Conservation (phyloP, 2,888 invertebrate genomes). For the Tanypteryx hageni region DNA sequence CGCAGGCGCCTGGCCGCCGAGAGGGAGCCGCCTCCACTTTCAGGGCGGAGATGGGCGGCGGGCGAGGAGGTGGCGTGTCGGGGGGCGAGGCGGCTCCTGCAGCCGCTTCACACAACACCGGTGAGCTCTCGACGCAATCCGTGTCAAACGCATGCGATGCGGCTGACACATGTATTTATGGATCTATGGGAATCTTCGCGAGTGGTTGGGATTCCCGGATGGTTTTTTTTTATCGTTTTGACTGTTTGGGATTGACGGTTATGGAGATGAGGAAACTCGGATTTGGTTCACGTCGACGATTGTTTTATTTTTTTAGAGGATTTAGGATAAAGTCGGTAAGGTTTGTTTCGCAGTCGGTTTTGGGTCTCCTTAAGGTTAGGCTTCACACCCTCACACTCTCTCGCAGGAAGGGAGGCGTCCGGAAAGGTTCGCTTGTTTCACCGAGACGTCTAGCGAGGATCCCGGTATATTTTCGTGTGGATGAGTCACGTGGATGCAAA, state of each 20-base stretch:
- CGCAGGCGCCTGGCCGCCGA: background rate
- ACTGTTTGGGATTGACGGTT: background rate
- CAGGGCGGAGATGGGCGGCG: background rate
- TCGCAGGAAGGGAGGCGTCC: no score
- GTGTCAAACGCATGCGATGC: background rate
- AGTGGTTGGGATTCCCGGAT: background rate
- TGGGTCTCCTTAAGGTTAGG: no score
- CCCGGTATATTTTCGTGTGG: no score
- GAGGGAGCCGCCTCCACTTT: background rate
- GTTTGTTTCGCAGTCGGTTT: no score
- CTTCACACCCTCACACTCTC: no score
- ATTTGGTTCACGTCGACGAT: background rate
- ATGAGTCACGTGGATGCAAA: no score
- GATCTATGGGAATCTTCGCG: background rate
- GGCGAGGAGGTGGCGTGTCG: background rate
- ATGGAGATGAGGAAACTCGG: background rate
- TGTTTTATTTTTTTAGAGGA: no score
- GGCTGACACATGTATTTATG: background rate
- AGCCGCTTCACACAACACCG: constrained; percentile 3
- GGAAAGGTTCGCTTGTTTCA: no score
- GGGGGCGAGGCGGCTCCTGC: background rate
- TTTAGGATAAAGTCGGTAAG: no score
- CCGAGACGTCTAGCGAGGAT: no score
- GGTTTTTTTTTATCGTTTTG: background rate
- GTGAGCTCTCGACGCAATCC: background rate